Evolutionary conservation across 2,113 vertebrate genomes (phyloP), one percentile per base, ranked within the genome.

Genomic region (Lontra canadensis): DNA sequence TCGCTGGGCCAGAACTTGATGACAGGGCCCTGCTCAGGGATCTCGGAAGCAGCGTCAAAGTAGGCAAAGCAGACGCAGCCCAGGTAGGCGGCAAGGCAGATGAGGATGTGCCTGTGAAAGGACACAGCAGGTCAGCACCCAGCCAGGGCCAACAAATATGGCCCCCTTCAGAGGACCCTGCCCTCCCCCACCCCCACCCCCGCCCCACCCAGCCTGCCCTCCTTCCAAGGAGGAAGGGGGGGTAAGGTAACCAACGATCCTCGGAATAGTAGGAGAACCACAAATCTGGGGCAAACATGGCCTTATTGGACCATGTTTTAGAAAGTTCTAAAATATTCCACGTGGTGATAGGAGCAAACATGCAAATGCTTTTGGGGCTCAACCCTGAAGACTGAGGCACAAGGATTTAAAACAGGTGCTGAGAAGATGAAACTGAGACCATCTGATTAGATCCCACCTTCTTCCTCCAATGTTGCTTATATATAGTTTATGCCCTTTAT

Each of bases 1-100:
- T 99, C 99, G 25, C 99, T 99, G 90, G 99, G 99, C 99, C 99
- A 99, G 99, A 99, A 99, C 99, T 99, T 99, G 98, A 99, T 99
- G 97, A 99, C 99, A 0, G 99, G 99, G 4, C 99, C 99, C 98
- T 99, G 99, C 98, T 99, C 99, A 0, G 99, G 99, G 69, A 99
- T 99, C 98, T 99, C 99, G 0, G 99, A 99, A 3, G 99, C 99
- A 13, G 99, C 99, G 52, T 99, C 99, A 0, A 99, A 99, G 98
- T 99, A 99, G 93, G 99, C 99, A 20, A 99, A 99, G 97, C 99
- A 99, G 96, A 99, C 99, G 0, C 99, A 99, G 61, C 99, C 99
- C 98, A 99, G 98, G 98, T 99, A 99, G 2, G 99, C 99, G 0
- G 99, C 99, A 87, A 99, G 99, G 92, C 99, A 99, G 97, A 99